Conservation (phyloP, 2,888 invertebrate genomes). For the Ormyrus rosae region DNA sequence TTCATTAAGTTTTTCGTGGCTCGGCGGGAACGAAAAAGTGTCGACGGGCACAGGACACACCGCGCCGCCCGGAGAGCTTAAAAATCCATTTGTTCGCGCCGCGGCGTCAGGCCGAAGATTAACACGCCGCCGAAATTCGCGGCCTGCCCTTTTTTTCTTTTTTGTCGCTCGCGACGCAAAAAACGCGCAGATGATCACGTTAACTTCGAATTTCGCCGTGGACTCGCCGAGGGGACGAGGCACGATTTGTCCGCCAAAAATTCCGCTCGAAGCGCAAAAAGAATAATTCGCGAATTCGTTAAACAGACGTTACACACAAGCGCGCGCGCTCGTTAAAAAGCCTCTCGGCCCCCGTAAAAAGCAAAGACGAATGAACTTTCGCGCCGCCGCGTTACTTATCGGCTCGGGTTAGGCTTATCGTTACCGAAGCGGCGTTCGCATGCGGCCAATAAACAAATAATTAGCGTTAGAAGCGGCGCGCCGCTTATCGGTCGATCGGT, state of each 20-base stretch:
- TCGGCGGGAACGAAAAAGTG: constrained; percentile 23
- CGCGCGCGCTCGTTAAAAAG: constrained; percentile 1
- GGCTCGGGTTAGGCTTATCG: background rate
- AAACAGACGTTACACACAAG: constrained; percentile 21
- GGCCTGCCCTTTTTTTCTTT: too few relatives aligned
- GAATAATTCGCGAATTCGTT: constrained; percentile 6
- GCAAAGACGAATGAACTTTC: constrained; percentile 47
- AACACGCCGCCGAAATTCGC: too few relatives aligned
- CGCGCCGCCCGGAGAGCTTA: constrained; percentile 52
- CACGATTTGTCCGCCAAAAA: too few relatives aligned
- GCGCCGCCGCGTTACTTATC: constrained; percentile 61
- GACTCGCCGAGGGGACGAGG: too few relatives aligned
- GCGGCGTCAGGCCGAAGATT: too few relatives aligned
- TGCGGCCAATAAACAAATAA: constrained; percentile 71
- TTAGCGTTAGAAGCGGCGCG: constrained; percentile 64
- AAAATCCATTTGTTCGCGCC: constrained; percentile 62
- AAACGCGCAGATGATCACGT: background rate
- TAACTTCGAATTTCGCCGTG: constrained; percentile 8
- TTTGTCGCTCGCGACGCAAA: constrained; percentile 43
- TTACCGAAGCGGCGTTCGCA: constrained; percentile 59
- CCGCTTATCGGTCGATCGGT: constrained; percentile 57
- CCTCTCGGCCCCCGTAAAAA: background rate
- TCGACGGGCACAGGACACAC: constrained; percentile 11
- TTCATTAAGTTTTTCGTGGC: constrained; percentile 41
- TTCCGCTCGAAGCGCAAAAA: too few relatives aligned